Evolutionary conservation across 2,797 vertebrate species (phyloP), one percentile per base, ranked within the genome.

Genomic region (Bucorvus abyssinicus): DNA sequence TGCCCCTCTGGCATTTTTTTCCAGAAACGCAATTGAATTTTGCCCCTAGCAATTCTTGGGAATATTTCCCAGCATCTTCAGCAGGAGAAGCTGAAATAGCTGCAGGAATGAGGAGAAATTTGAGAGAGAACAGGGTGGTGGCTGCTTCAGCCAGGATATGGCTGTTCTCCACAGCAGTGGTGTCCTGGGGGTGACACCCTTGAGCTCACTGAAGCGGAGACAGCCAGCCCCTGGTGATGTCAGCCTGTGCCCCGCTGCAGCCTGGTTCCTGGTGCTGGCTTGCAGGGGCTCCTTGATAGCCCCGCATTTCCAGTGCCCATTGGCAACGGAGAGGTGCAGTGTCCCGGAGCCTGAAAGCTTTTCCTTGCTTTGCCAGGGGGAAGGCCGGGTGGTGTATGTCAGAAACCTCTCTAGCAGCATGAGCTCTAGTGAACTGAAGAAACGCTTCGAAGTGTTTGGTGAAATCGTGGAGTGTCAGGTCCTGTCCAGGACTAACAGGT

Each of bases 311-410:
- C 55, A 69, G 40, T 0, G 7, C 32, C 59, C 9, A 0, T 12
- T 3, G 5, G 67, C 52, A 75, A 57, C 14, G 10, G 1, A 0
- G 63, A 71, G 38, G 18, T 23, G 26, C 8, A 8, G 56, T 30
- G 18, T 59, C 20, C 18, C 3, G 0, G 23, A 81, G 69, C 59
- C 71, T 96, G 75, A 97, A 69, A 40, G 15, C 7, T 89, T 47
- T n/a, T 4, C 1, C 44, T 96, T 95, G 73, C 61, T 79, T 89
- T 94, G 69, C 52, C 97, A 99, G 99, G 98, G 99, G 53, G 99
- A 99, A 98, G 99, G 99, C 97, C 99, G 99, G 55, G 98, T 99
- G 97, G 99, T 99, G 86, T 99, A 99, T 94, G 97, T 99, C 97
- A 98, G 98, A 97, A 99, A 99, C 97, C 99, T 99, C 97, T 98